Conservation (phyloP, 2,797 vertebrate genomes). For the Chloroceryle amazona region DNA sequence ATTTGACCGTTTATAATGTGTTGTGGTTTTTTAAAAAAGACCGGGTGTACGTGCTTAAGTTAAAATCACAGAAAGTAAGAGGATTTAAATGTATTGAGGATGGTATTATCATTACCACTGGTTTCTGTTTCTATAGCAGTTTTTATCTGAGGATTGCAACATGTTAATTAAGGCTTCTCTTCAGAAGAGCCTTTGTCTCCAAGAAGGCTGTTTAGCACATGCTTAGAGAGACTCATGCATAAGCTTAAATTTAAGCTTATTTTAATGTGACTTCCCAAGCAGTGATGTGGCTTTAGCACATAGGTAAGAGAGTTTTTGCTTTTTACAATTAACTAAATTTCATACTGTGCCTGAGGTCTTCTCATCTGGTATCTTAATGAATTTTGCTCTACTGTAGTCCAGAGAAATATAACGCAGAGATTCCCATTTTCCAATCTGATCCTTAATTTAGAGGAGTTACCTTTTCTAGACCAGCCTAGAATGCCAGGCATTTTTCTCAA, state of each 20-base stretch:
- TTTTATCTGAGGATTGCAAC: not conserved
- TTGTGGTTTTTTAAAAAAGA: not conserved
- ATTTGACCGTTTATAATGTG: not conserved
- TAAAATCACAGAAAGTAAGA: not conserved
- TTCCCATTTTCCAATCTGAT: not conserved
- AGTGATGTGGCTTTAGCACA: not conserved
- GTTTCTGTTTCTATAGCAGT: not conserved
- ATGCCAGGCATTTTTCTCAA: not conserved
- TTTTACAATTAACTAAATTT: not conserved
- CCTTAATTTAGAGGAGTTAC: not conserved
- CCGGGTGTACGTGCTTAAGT: not conserved
- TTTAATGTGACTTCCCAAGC: not conserved
- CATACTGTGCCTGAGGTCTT: not conserved
- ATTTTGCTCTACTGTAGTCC: not conserved
- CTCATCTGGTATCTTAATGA: not conserved
- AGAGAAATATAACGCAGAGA: not conserved
- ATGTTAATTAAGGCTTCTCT: not conserved
- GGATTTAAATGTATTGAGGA: not conserved
- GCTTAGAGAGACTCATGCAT: not conserved
- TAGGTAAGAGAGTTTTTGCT: not conserved
- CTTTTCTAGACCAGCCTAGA: not conserved
- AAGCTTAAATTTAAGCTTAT: not conserved
- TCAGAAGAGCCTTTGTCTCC: not conserved
- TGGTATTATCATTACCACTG: not conserved
- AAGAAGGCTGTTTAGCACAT: not conserved